Percentiles rank a stretch among this genome's conserved stretches.
phyloP scores from a whole-genome alignment of 2,888 invertebrate species.

The Hanleya hanleyi region DNA sequence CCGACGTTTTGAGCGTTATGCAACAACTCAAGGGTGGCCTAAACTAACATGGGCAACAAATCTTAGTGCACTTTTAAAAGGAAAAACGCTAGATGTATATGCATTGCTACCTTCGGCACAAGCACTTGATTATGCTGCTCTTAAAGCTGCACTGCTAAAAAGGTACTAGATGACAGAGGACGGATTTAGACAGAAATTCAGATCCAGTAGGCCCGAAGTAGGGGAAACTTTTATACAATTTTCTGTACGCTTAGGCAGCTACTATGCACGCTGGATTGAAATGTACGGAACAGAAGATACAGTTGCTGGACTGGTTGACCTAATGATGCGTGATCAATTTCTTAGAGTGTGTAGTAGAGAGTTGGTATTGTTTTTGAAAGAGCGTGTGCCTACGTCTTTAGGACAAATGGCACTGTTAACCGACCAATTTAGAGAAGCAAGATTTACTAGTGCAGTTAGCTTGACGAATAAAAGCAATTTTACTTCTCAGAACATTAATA shows the following conservation, averaged over 20 bases:
- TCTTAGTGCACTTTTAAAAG: constrained; percentile 17
- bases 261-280: background rate
- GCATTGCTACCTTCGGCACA: constrained; percentile 4
- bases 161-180: background rate
- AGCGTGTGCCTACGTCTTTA: background rate
- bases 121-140: constrained; percentile 11
- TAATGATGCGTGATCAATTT: background rate
- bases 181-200: background rate
- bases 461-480: too few relatives aligned
- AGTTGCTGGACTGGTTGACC: background rate
- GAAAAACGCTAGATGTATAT: constrained; percentile 27
- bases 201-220: background rate
- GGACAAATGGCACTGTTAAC: too few relatives aligned
- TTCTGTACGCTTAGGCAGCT: background rate
- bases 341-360: background rate
- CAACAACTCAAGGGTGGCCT: constrained; percentile 18
- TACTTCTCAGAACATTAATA: too few relatives aligned
- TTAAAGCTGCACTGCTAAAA: constrained; percentile 14
- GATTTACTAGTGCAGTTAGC: too few relatives aligned
- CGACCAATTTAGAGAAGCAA: too few relatives aligned
- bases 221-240: background rate
- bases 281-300: background rate
- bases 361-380: background rate
- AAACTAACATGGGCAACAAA: constrained; percentile 13
- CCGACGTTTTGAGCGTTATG: constrained; percentile 20